phyloP scores from a whole-genome alignment of 1,140 invertebrate species.

The Apis laboriosa region DNA sequence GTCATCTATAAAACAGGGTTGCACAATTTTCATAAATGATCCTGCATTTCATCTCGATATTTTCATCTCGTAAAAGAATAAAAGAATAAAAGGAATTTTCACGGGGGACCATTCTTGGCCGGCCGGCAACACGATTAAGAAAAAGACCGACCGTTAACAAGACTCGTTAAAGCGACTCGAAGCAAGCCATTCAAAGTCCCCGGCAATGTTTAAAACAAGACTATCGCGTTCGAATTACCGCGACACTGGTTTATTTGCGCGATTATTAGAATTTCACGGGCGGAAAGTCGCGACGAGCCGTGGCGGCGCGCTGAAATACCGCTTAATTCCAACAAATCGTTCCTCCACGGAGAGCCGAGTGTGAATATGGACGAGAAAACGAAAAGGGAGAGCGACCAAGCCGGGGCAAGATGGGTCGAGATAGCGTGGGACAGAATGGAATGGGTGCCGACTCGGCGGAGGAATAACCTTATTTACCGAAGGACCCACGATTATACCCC shows the following conservation, averaged over 20 bases:
- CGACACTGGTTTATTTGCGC: background rate
- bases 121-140: too few species aligned
- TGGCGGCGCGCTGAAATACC: slow-evolving; percentile 35
- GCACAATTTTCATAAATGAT: too few species aligned
- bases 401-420: slow-evolving; percentile 34
- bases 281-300: slow-evolving; percentile 1
- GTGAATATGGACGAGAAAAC: slow-evolving; percentile 49
- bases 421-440: slow-evolving; percentile 34
- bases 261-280: slow-evolving; percentile 28
- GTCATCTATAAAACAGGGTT: too few species aligned
- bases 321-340: slow-evolving; percentile 52
- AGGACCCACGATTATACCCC: slow-evolving; percentile 40
- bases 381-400: slow-evolving; percentile 26
- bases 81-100: too few species aligned
- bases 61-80: too few species aligned
- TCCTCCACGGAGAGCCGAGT: slow-evolving; percentile 11
- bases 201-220: too few species aligned
- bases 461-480: slow-evolving; percentile 57
- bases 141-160: too few species aligned
- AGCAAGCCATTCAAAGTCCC: too few species aligned
- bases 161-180: too few species aligned
- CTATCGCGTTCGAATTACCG: background rate
- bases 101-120: too few species aligned
- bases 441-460: slow-evolving; percentile 38
- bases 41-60: too few species aligned